phyloP scores from a whole-genome alignment of 2,888 invertebrate species.

The Hirtodrosophila confusa region DNA sequence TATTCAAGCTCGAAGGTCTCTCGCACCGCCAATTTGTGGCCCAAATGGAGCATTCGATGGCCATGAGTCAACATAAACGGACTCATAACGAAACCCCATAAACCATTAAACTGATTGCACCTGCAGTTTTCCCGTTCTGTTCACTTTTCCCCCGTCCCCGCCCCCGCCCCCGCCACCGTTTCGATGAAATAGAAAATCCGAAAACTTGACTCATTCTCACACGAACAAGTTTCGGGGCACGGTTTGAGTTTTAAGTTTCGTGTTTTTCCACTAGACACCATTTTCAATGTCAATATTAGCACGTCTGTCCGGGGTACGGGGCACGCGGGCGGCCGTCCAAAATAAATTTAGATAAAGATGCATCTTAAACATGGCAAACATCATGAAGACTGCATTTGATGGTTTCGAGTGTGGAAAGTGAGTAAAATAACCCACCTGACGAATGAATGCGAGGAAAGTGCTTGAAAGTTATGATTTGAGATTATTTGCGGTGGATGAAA shows the following conservation, averaged over 20 bases:
- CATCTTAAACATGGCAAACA: slow-evolving; percentile 16
- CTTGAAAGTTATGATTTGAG: slow-evolving; percentile 36
- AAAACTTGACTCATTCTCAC: slow-evolving; percentile 61
- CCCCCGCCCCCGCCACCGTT: too few relatives aligned
- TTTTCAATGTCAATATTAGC: slow-evolving; percentile 76
- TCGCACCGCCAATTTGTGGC: slow-evolving; percentile 31
- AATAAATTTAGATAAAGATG: slow-evolving; percentile 43
- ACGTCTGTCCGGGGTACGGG: slow-evolving; percentile 29
- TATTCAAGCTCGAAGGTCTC: slow-evolving; percentile 44
- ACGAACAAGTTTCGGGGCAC: slow-evolving; percentile 40
- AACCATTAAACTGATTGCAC: slow-evolving; percentile 46
- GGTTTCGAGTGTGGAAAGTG: slow-evolving; percentile 46
- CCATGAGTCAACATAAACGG: slow-evolving; percentile 45
- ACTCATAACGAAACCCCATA: slow-evolving; percentile 18
- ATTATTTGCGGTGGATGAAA: slow-evolving; percentile 36
- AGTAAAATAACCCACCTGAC: slow-evolving; percentile 20
- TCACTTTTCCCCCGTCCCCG: slow-evolving; percentile 22
- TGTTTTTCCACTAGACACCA: slow-evolving; percentile 38
- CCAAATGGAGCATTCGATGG: slow-evolving; percentile 50
- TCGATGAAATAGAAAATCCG: slow-evolving; percentile 32
- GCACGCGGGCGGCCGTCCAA: slow-evolving; percentile 10
- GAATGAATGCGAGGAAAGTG: slow-evolving; percentile 44
- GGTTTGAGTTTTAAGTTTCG: slow-evolving; percentile 10
- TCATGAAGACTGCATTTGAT: slow-evolving; percentile 3
- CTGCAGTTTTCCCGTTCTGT: slow-evolving; percentile 33